These are phyloP conservation scores for Cherax quadricarinatus DNA, from an alignment of 1,140 invertebrate species.

Conservation along the genomic window DNA sequence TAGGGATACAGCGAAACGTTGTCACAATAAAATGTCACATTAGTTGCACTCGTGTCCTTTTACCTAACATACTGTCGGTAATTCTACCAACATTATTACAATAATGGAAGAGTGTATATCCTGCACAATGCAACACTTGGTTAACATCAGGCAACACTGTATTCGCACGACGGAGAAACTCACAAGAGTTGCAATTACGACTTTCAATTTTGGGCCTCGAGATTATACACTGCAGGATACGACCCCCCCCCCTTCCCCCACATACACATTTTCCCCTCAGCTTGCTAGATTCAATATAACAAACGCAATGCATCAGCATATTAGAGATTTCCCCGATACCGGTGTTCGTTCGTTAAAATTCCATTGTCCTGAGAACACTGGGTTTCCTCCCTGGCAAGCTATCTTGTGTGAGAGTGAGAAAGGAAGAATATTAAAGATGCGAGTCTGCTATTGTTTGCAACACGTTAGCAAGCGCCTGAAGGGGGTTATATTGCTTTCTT, in stretches of 20 bases:
- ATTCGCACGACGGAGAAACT: neutral
- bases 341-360: constrained; percentile 13
- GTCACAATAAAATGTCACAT: no score
- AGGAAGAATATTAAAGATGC: neutral
- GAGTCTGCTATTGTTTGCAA: neutral
- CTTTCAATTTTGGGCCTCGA: neutral
- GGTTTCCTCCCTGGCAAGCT: neutral
- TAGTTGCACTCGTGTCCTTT: no score
- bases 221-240: neutral
- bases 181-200: neutral
- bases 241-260: no score
- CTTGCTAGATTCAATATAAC: neutral
- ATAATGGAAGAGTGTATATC: no score
- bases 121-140: no score
- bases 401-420: constrained; percentile 16
- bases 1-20: no score
- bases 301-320: neutral
- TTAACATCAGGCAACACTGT: no score
- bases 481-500: neutral
- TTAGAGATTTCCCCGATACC: constrained; percentile 10
- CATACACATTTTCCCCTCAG: neutral
- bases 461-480: neutral
- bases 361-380: neutral
- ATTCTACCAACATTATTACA: no score
- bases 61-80: no score